These are phyloP conservation scores for Psittacula derbiana DNA, from an alignment of 2,797 vertebrate species.

Conservation along the genomic window DNA sequence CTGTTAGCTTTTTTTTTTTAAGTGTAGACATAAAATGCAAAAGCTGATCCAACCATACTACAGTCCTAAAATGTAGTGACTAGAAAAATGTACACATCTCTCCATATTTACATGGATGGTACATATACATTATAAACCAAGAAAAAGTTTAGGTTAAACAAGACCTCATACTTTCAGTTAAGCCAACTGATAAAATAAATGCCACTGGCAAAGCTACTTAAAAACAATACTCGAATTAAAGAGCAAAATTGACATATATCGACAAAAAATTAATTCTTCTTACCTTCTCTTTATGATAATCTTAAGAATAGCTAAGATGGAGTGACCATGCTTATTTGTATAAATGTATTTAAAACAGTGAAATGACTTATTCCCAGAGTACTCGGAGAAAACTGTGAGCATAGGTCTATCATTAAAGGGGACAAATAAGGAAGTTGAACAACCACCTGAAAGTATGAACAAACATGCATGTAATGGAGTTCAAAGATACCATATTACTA, in stretches of 20 bases:
- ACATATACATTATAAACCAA: neutral
- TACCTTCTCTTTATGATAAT: neutral
- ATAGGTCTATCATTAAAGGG: neutral
- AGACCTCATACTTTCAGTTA: neutral
- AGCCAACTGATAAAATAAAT: neutral
- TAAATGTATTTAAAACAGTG: neutral
- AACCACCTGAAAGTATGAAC: neutral
- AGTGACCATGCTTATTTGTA: neutral
- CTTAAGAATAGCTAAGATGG: neutral
- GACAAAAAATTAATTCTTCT: neutral
- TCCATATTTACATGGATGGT: neutral
- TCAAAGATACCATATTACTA: neutral
- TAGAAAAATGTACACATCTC: neutral
- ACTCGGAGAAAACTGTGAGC: neutral
- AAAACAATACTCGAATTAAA: neutral
- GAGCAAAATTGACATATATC: neutral
- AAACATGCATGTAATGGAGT: neutral
- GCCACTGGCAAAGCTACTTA: neutral
- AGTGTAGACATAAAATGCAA: neutral
- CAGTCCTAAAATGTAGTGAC: neutral
- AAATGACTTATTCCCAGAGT: neutral
- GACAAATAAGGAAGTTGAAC: neutral
- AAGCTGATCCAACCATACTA: neutral
- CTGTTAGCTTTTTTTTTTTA: neutral
- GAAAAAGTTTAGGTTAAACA: neutral